These are phyloP conservation scores for Aricia agestis DNA, from an alignment of 1,140 invertebrate species.

Conservation along the genomic window DNA sequence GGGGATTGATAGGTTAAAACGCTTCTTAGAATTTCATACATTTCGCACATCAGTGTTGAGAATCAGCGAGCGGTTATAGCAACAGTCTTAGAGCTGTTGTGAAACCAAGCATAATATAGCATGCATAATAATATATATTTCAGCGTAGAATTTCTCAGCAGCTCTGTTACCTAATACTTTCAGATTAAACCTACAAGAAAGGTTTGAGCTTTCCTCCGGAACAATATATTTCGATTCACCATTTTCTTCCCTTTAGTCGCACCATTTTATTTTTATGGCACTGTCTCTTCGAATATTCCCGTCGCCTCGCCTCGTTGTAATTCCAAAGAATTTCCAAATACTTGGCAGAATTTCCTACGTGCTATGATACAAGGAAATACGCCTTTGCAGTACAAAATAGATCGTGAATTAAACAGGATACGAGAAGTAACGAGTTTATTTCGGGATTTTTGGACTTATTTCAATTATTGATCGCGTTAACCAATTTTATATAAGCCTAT, in stretches of 20 bases:
- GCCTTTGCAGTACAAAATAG: neutral
- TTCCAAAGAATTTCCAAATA: constrained; percentile 50
- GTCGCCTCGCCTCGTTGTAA: constrained; percentile 45
- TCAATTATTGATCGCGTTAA: constrained; percentile 21
- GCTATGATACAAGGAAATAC: constrained; percentile 19
- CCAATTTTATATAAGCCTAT: constrained; percentile 17
- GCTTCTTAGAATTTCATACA: too few species aligned
- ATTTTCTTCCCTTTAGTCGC: constrained; percentile 44
- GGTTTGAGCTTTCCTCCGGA: neutral
- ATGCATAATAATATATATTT: too few species aligned
- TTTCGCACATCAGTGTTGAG: too few species aligned
- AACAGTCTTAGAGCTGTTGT: too few species aligned
- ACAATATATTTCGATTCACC: constrained; percentile 38
- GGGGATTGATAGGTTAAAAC: too few species aligned
- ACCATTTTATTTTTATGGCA: constrained; percentile 59
- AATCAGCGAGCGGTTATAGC: too few species aligned
- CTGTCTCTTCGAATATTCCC: constrained; percentile 54
- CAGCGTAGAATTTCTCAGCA: too few species aligned
- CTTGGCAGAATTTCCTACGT: constrained; percentile 45
- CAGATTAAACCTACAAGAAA: neutral
- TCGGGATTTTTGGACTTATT: neutral
- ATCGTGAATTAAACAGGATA: constrained; percentile 19
- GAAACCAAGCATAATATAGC: too few species aligned
- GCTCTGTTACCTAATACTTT: neutral
- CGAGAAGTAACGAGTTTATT: neutral